phyloP scores from a whole-genome alignment of 30 jellyfish, hydroid and myxozoan species.

The Sanderia malayensis region DNA sequence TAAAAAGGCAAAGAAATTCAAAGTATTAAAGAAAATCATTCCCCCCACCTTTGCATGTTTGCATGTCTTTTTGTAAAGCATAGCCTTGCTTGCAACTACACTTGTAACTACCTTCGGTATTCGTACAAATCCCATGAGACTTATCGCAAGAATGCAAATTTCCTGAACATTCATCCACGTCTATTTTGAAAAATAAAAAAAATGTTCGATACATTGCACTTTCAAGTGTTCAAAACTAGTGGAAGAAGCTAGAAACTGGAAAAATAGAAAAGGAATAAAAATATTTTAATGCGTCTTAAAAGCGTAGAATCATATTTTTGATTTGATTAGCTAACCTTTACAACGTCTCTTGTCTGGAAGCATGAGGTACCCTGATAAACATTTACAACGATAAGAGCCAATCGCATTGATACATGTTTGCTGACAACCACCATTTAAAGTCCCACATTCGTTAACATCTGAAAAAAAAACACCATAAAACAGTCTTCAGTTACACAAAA shows the following conservation, averaged over 20 bases:
- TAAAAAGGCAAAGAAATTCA: too few relatives aligned
- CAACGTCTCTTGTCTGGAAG: slow-evolving; percentile 9
- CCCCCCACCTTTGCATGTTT: slow-evolving; percentile 26
- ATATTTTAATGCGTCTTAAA: too few relatives aligned
- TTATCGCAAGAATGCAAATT: slow-evolving; percentile 17
- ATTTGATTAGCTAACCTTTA: too few relatives aligned
- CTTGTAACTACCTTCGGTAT: slow-evolving; percentile 21
- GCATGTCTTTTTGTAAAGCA: not conserved
- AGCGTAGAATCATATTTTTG: too few relatives aligned
- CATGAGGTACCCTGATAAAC: not conserved
- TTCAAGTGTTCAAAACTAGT: too few relatives aligned
- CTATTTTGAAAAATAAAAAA: slow-evolving; percentile 1
- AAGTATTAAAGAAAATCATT: too few relatives aligned
- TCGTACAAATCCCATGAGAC: slow-evolving; percentile 22
- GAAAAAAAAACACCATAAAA: not conserved
- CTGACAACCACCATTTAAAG: slow-evolving; percentile 11
- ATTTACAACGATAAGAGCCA: slow-evolving; percentile 15
- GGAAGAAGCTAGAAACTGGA: too few relatives aligned
- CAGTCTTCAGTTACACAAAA: not conserved
- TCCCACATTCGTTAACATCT: slow-evolving; percentile 12
- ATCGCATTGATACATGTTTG: not conserved
- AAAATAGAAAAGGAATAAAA: too few relatives aligned
- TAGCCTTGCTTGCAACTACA: slow-evolving; percentile 29
- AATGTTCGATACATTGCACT: too few relatives aligned
- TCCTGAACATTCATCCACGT: slow-evolving; percentile 29